Percentiles rank a stretch among this genome's conserved stretches.
Evolutionary conservation across 2,797 vertebrate species (phyloP).

Genomic region (Neoniphon sammara): DNA sequence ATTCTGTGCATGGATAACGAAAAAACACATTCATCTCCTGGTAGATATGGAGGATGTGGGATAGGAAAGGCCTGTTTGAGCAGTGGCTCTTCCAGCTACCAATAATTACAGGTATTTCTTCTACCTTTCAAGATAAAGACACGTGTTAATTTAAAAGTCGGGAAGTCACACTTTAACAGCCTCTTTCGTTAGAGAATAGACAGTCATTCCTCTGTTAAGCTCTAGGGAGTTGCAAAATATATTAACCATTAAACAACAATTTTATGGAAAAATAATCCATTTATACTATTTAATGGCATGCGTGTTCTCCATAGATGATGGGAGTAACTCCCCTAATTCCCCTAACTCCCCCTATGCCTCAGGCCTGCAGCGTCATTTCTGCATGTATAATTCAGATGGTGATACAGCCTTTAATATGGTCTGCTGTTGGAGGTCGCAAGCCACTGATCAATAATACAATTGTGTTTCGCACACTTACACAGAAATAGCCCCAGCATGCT

Average conservation of each 20-base stretch:
- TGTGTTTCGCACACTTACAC: conserved; percentile 3
- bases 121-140: not conserved
- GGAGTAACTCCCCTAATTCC: not conserved
- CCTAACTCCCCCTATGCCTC: conserved; percentile 3
- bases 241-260: too few species aligned
- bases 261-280: not conserved
- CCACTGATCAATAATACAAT: conserved; percentile 48
- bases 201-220: too few species aligned
- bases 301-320: not conserved
- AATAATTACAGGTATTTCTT: not conserved
- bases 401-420: conserved; percentile 37
- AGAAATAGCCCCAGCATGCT: conserved; percentile 2
- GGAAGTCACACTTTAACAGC: too few species aligned
- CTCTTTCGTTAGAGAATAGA: too few species aligned
- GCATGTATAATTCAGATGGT: conserved; percentile 52
- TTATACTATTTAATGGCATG: not conserved
- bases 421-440: conserved; percentile 43
- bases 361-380: conserved; percentile 24
- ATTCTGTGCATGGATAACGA: conserved; percentile 18
- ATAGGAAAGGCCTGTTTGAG: not conserved
- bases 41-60: not conserved
- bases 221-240: too few species aligned
- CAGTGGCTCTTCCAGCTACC: not conserved
- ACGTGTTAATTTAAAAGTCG: not conserved
- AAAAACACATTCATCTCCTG: conserved; percentile 17